phyloP scores from a whole-genome alignment of 2,797 vertebrate species.

The Micrastur ruficollis region DNA sequence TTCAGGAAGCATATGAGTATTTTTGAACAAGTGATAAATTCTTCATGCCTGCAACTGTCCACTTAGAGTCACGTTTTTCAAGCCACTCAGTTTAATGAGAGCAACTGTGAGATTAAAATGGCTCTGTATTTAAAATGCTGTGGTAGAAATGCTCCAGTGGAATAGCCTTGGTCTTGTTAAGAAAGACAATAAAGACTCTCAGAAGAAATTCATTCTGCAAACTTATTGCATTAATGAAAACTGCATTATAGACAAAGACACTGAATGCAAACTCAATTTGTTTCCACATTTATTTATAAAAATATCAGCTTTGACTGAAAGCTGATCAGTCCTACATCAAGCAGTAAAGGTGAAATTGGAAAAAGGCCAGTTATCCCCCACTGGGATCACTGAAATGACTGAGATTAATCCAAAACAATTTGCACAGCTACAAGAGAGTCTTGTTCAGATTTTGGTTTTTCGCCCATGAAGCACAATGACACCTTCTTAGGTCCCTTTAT shows the following conservation, averaged over 20 bases:
- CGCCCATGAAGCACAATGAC: not conserved
- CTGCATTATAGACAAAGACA: slow-evolving; percentile 38
- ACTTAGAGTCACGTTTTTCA: not conserved
- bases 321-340: slow-evolving; percentile 6
- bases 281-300: not conserved
- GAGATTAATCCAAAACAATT: not conserved
- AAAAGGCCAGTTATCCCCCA: not conserved
- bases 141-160: not conserved
- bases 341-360: not conserved
- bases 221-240: slow-evolving; percentile 60
- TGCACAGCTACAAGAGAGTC: not conserved
- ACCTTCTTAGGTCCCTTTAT: not conserved
- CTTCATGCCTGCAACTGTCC: not conserved
- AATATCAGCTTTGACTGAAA: not conserved
- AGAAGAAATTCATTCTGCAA: slow-evolving; percentile 1
- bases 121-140: not conserved
- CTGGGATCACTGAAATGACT: not conserved
- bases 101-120: not conserved
- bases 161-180: slow-evolving; percentile 6
- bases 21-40: slow-evolving; percentile 12
- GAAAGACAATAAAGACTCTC: slow-evolving; percentile 11
- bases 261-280: slow-evolving; percentile 35
- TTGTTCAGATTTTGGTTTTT: not conserved
- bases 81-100: not conserved
- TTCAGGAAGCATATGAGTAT: not conserved